Evolutionary conservation across 1,140 invertebrate genomes (phyloP).

Genomic region (Drosophila sechellia): DNA sequence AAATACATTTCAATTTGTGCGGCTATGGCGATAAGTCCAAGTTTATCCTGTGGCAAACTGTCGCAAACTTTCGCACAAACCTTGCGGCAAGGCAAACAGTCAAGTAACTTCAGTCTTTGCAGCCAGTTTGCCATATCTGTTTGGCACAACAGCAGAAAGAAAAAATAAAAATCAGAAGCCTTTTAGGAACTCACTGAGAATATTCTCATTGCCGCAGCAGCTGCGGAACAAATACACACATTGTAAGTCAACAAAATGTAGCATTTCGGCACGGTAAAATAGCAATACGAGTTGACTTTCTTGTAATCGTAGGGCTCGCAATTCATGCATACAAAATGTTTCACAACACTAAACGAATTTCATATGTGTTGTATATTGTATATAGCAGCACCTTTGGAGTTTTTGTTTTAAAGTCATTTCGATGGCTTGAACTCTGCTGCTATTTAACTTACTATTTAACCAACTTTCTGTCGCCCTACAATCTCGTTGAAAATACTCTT

Average conservation of each 20-base stretch:
- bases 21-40: conserved; percentile 22
- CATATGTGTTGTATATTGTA: no score
- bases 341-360: no score
- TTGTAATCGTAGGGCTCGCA: no score
- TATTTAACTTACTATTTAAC: no score
- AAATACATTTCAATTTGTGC: conserved; percentile 14
- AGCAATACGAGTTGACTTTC: neutral
- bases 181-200: neutral
- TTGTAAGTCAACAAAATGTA: neutral
- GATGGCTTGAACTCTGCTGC: no score
- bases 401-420: no score
- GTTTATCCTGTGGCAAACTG: conserved; percentile 25
- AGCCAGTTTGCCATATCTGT: conserved; percentile 6
- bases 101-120: conserved; percentile 3
- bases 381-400: no score
- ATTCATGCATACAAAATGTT: no score
- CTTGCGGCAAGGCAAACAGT: conserved; percentile 17
- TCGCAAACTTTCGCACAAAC: conserved; percentile 25
- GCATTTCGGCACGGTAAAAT: neutral
- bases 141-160: neutral
- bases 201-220: neutral
- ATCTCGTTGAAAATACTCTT: neutral
- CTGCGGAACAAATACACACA: neutral
- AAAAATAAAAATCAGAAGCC: neutral
- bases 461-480: no score